Evolutionary conservation across 2,888 invertebrate species (phyloP).

Genomic region (Nymphalis urticae): DNA sequence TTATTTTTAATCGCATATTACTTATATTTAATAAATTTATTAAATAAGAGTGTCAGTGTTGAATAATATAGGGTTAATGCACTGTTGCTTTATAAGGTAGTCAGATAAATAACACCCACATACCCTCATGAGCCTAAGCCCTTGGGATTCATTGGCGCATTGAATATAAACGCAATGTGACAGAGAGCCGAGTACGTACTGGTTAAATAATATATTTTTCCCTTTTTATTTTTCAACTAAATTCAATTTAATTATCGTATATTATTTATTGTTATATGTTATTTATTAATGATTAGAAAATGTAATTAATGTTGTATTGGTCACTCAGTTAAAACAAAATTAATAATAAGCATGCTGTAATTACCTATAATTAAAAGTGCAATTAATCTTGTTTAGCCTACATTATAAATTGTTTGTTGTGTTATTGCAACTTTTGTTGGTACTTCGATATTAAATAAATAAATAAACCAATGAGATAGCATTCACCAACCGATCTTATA

Average conservation of each 20-base stretch:
- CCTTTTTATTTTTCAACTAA: too few relatives aligned
- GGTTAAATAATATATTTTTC: neutral
- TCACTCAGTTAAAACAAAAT: too few relatives aligned
- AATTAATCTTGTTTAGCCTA: too few relatives aligned
- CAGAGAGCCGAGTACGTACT: neutral
- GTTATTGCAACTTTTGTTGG: too few relatives aligned
- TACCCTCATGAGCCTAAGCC: constrained; percentile 16
- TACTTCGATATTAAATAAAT: too few relatives aligned
- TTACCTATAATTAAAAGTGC: too few relatives aligned
- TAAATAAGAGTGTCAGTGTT: neutral
- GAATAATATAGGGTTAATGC: constrained; percentile 24
- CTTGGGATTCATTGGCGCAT: constrained; percentile 27
- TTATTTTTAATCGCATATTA: neutral
- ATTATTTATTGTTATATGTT: too few relatives aligned
- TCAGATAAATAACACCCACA: constrained; percentile 30
- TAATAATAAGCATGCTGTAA: too few relatives aligned
- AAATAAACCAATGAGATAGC: neutral
- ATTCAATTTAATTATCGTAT: too few relatives aligned
- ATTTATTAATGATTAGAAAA: too few relatives aligned
- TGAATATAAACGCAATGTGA: constrained; percentile 19
- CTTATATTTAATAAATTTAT: neutral
- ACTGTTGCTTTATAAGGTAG: constrained; percentile 27
- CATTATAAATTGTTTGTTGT: too few relatives aligned
- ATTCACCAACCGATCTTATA: neutral
- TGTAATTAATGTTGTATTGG: too few relatives aligned